Evolutionary conservation across 2,797 vertebrate species (phyloP), one percentile per base, ranked within the genome.

Genomic region (Platalea minor): DNA sequence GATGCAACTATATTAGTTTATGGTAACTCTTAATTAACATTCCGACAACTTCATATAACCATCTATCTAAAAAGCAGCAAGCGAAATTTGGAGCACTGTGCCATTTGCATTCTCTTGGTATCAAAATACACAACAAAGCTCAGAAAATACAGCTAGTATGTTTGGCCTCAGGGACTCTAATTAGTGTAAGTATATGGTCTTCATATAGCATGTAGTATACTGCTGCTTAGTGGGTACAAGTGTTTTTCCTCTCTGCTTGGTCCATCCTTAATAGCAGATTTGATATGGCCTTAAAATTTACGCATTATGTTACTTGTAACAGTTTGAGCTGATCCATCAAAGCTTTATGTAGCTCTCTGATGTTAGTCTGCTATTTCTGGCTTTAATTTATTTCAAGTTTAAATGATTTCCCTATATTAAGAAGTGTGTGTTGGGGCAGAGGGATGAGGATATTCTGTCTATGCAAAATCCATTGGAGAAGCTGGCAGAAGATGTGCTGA

Each of bases 231-330:
- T 39, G 33, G 18, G 53, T 67, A 53, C 33, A 67, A 14, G 14
- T 35, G 31, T 33, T 35, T 57, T 45, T 53, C 33, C 12, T 53
- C 16, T 60, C 33, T 81, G 15, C 35, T 72, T 80, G 33, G 37
- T 51, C 45, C 9, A 9, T 51, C 53, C 37, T 51, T 80, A 25
- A 37, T 35, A 65, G 59, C 43, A 64, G 60, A 28, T 33, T 73
- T 65, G 33, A 18, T 50, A 18, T 1, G 11, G 43, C 25, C 43
- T 72, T 80, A 35, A 50, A 64, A 63, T 16, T 56, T 46, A 19
- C 0, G 0, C 13, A 3, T 56, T 56, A 24, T 16, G 41, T 39
- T 37, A 29, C n/a, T 63, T 1, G 1, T 41, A 35, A 39, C n/a
- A 41, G 35, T 64, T 63, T 29, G 43, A 80, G 59, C 33, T 57